phyloP scores from a whole-genome alignment of 2,888 invertebrate genomes.

The Orthosia cruda region DNA sequence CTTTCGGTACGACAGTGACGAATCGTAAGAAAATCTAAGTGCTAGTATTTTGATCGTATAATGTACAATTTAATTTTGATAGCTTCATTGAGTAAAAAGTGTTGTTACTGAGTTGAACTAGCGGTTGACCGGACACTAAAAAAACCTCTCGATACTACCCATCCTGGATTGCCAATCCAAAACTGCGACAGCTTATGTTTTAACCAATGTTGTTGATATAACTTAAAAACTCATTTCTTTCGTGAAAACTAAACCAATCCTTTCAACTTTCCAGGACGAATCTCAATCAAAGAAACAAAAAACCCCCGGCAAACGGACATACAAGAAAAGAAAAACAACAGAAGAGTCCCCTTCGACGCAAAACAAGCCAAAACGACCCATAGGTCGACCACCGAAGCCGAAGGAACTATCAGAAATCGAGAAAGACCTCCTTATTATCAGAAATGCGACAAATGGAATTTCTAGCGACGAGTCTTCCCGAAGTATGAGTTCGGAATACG shows the following conservation, averaged over 20 bases:
- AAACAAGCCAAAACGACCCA: constrained; percentile 77
- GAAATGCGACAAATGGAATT: constrained; percentile 81
- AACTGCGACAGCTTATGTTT: too few species aligned
- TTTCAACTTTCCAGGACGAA: constrained; percentile 78
- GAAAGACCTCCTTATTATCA: constrained; percentile 87
- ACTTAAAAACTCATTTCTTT: too few species aligned
- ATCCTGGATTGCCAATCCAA: too few species aligned
- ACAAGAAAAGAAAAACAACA: constrained; percentile 82
- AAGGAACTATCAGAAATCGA: constrained; percentile 87
- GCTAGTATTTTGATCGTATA: too few species aligned
- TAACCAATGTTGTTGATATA: too few species aligned
- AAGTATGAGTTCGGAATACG: constrained; percentile 73
- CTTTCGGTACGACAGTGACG: too few species aligned
- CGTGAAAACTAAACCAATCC: neutral
- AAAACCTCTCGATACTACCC: too few species aligned
- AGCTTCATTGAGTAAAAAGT: too few species aligned
- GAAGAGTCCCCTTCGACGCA: constrained; percentile 81
- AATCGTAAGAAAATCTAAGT: too few species aligned
- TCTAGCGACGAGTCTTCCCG: constrained; percentile 82
- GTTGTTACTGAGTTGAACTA: too few species aligned
- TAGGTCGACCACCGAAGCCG: constrained; percentile 81
- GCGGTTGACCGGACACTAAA: too few species aligned
- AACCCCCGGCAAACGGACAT: constrained; percentile 77
- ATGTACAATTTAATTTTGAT: too few species aligned
- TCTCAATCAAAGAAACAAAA: constrained; percentile 83